Conservation (phyloP, 2,888 invertebrate genomes). For the Sympetrum striolatum region DNA sequence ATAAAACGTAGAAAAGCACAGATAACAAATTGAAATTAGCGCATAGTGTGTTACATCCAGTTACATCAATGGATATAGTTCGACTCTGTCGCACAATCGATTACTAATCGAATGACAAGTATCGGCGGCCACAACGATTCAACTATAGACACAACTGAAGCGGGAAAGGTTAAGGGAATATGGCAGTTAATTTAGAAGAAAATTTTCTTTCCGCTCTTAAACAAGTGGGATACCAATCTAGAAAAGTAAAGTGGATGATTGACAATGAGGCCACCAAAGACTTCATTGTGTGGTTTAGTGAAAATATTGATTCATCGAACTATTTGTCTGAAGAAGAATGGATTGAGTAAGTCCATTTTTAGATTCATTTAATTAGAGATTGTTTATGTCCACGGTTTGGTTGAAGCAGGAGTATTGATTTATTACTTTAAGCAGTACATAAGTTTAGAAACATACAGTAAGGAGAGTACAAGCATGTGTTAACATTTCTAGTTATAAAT, state of each 20-base stretch:
- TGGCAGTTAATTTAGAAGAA: not conserved
- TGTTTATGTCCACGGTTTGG: not conserved
- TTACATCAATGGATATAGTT: no score
- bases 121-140: no score
- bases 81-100: no score
- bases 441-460: no score
- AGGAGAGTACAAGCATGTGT: no score
- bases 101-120: no score
- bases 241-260: not conserved
- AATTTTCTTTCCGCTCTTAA: not conserved
- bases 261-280: not conserved
- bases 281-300: not conserved
- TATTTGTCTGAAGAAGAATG: slow-evolving; percentile 4
- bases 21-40: no score
- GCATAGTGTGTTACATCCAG: no score
- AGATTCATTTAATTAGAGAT: not conserved
- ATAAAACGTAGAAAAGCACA: no score
- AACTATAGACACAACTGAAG: not conserved
- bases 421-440: not conserved
- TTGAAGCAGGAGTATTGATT: not conserved
- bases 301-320: not conserved
- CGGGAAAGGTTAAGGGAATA: not conserved
- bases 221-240: not conserved
- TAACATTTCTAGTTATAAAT: no score
- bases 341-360: not conserved